A percentile compares a stretch with the other conserved stretches of the same genome.
These are phyloP conservation scores for Pollachius pollachius DNA, from an alignment of 2,113 vertebrate genomes.

Conservation along the genomic window DNA sequence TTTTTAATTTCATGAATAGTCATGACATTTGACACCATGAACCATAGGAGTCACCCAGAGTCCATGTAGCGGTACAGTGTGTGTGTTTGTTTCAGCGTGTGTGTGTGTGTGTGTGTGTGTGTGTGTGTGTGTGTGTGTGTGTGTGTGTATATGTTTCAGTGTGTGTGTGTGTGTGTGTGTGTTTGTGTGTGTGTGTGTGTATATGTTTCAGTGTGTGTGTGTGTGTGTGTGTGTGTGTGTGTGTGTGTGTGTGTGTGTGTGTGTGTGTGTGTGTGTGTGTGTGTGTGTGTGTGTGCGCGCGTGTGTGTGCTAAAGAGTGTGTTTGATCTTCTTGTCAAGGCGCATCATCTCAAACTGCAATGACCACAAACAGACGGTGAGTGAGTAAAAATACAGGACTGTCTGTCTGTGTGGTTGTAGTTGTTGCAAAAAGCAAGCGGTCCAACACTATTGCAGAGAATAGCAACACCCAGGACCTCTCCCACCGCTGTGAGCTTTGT, in stretches of 20 bases:
- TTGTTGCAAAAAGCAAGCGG: no score
- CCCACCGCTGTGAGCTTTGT: no score
- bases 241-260: not conserved
- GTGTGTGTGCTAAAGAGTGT: not conserved
- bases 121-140: not conserved
- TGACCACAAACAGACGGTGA: no score
- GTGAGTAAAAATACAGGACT: no score
- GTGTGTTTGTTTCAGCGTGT: not conserved
- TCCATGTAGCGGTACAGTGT: not conserved
- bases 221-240: not conserved
- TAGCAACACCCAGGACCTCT: no score
- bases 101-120: not conserved
- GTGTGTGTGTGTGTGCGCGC: slow-evolving; percentile 7
- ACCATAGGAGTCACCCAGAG: not conserved
- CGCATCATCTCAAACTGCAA: no score
- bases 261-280: slow-evolving; percentile 22
- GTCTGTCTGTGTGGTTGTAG: no score
- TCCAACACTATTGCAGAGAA: no score
- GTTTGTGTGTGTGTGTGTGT: slow-evolving; percentile 1
- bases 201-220: slow-evolving; percentile 19
- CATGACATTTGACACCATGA: no score
- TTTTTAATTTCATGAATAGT: no score
- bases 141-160: not conserved
- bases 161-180: no score
- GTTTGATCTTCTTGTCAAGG: no score